phyloP scores from a whole-genome alignment of 2,113 vertebrate species.

The Phocoena sinus region DNA sequence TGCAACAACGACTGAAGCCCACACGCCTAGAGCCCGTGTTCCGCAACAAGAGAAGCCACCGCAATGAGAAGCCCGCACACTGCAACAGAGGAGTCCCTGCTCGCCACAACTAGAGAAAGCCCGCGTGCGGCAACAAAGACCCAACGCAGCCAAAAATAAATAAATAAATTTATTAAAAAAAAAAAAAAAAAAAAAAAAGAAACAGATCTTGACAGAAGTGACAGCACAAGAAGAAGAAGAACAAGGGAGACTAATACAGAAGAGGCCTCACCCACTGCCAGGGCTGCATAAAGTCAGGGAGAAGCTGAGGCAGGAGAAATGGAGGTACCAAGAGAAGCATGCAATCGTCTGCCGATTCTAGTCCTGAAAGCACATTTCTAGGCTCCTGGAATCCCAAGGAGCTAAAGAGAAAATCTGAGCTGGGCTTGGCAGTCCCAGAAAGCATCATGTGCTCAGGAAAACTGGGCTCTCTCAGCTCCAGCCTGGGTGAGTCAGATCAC shows the following conservation, averaged over 20 bases:
- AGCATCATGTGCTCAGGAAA: neutral
- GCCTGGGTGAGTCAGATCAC: neutral
- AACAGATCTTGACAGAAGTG: neutral
- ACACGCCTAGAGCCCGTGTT: too few relatives aligned
- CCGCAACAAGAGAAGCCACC: too few relatives aligned
- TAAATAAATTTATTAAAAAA: too few relatives aligned
- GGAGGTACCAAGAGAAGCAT: neutral
- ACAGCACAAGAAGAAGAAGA: neutral
- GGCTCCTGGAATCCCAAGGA: neutral
- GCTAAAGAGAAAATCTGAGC: neutral
- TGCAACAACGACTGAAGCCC: too few relatives aligned
- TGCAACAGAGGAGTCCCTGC: too few relatives aligned
- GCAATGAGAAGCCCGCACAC: too few relatives aligned
- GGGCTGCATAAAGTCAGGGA: neutral
- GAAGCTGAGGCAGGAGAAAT: neutral
- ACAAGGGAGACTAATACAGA: neutral
- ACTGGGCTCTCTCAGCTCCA: neutral
- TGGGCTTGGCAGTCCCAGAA: neutral
- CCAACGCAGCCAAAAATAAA: too few relatives aligned
- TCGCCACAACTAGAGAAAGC: too few relatives aligned
- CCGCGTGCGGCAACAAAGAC: too few relatives aligned
- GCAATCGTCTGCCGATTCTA: neutral
- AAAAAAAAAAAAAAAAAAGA: neutral
- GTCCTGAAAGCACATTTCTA: neutral
- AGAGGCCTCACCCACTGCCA: neutral